These are phyloP conservation scores for Crotalus horridus DNA, from an alignment of 2,113 vertebrate species.

Conservation along the genomic window DNA sequence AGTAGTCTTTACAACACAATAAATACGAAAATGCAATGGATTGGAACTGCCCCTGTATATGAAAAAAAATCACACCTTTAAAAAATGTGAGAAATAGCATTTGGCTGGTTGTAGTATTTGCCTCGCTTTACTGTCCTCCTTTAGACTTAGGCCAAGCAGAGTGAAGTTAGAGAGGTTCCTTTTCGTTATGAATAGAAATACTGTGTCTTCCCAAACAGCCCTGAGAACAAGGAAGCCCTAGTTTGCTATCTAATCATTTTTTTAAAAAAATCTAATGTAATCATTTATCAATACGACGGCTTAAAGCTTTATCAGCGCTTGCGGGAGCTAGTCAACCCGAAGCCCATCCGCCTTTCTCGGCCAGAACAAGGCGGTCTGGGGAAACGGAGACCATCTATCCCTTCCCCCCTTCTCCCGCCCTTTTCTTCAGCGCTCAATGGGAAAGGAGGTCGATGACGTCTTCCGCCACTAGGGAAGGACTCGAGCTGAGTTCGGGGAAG, in stretches of 20 bases:
- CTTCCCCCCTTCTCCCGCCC: neutral
- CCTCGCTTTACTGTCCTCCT: neutral
- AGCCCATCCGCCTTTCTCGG: neutral
- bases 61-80: neutral
- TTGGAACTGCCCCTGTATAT: neutral
- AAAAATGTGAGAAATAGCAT: neutral
- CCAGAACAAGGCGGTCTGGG: neutral
- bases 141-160: neutral
- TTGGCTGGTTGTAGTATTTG: neutral
- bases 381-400: neutral
- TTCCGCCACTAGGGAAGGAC: neutral
- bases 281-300: neutral
- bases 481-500: neutral
- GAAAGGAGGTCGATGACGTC: neutral
- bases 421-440: neutral
- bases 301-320: neutral
- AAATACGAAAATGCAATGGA: neutral
- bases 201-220: neutral
- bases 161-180: neutral
- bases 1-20: neutral
- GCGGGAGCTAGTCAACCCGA: neutral
- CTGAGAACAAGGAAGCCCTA: neutral
- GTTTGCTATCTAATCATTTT: neutral
- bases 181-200: neutral
- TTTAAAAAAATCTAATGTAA: too few species aligned